Base-by-base conservation (phyloP, 2,113 vertebrate species). In the Tamias sibiricus region DNA sequence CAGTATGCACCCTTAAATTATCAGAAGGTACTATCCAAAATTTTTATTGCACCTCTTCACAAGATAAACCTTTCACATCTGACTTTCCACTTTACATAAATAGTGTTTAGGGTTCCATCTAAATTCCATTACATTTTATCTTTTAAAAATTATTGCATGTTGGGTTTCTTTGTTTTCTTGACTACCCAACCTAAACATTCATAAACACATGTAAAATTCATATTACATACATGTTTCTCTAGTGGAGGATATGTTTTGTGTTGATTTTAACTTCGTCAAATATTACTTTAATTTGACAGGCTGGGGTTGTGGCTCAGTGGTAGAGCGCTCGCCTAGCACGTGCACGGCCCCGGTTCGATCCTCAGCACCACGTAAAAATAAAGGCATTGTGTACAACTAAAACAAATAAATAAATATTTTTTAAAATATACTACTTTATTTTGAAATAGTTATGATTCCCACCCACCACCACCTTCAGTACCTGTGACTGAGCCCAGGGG, bases 211-310 rank as follows among this genome's bases (percentile, higher is more conserved):
- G 44, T 90, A 47, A 94, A 80, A 59, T 66, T 26, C 89, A 1
- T 64, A 14, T 64, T 77, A 44, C 4, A 35, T 86, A 9, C 11
- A 13, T 81, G 3, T 88, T 88, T 88, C 24, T 66, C 40, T 80
- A 13, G 28, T 68, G 12, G n/a, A 59, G 83, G 20, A 40, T 52
- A 7, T 37, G 2, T 82, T 75, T 90, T 87, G 8, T 86, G 26
- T 95, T 68, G 42, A 49, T 16, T 79, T 79, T 79, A 7, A 20
- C 40, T 84, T 82, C 32, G 6, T 71, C 26, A 40, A 47, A 24
- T 81, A 81, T 95, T 69, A 28, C 28, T 91, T 69, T 59, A 54
- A 52, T 87, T 72, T 87, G n/a, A n/a, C n/a, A n/a, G n/a, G n/a
- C n/a, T n/a, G n/a, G n/a, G n/a, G n/a, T n/a, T n/a, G n/a, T n/a